phyloP scores from a whole-genome alignment of 2,113 vertebrate species.

The Saguinus imperator region DNA sequence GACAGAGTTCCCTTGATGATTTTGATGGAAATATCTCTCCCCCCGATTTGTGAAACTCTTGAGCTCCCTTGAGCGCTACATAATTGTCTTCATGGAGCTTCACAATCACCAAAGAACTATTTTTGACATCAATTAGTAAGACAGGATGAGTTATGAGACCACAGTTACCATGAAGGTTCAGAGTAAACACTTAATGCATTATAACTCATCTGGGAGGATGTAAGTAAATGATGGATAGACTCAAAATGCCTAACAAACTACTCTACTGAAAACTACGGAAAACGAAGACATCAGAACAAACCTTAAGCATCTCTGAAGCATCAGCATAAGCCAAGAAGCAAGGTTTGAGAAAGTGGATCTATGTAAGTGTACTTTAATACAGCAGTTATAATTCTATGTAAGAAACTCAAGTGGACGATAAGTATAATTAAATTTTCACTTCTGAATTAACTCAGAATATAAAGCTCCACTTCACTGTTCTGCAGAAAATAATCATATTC shows the following conservation, averaged over 20 bases:
- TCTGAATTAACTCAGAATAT: neutral
- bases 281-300: neutral
- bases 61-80: neutral
- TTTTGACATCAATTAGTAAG: conserved; percentile 58
- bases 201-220: conserved; percentile 35
- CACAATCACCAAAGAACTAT: conserved; percentile 2
- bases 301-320: neutral
- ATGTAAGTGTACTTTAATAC: neutral
- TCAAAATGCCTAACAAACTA: neutral
- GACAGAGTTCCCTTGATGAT: neutral
- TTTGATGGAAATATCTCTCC: neutral
- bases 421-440: neutral
- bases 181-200: conserved; percentile 42
- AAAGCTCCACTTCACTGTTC: neutral
- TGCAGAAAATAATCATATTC: neutral
- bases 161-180: conserved; percentile 38
- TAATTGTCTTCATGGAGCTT: conserved; percentile 33
- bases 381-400: neutral
- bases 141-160: conserved; percentile 58
- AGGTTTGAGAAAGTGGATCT: neutral
- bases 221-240: conserved; percentile 60
- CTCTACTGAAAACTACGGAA: neutral
- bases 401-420: neutral
- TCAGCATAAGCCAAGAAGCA: neutral
- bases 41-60: neutral